Evolutionary conservation across 1,140 invertebrate species (phyloP), one percentile per base, ranked within the genome.

Genomic region (Aleiodes sp.): DNA sequence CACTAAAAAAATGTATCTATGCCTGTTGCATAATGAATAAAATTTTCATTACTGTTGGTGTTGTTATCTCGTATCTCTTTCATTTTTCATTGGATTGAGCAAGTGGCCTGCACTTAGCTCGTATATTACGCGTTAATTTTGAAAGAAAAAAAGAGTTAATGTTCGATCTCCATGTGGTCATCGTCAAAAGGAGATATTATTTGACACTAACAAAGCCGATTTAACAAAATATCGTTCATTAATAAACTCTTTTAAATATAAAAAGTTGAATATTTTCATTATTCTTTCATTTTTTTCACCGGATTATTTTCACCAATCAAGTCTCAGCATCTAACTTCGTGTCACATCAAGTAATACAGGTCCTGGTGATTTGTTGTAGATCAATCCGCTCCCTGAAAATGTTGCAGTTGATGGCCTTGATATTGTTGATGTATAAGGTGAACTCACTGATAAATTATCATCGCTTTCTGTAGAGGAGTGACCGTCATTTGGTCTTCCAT

Each of bases 291-390:
- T 64, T 0, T 46, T 9, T 46, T 65, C 12, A n/a, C 41, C 28
- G 3, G 19, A 14, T 31, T 52, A 19, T 65, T 31, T 59, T 59
- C 6, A 19, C 21, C 24, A 59, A 9, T 14, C n/a, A 1, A n/a
- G 28, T 73, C 68, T 71, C 52, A 52, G 69, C 46, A 59, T 56
- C 81, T 84, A 86, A 75, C 83, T 84, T 41, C 80, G 80, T 21
- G 84, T 81, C 14, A 84, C 82, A 29, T 84, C 82, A 7, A 86
- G 78, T 65, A 85, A 76, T 3, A 84, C 82, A 1, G 82, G 77
- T 26, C 80, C 63, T 2, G 81, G 70, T 4, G 84, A 65, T 31
- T 84, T 82, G n/a, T 83, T 82, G 37, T 85, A 80, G 43, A 86
- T 84, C 56, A 83, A 75, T 71, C 82, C 80, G 64, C 83, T 73